Evolutionary conservation across 2,113 vertebrate genomes (phyloP).

Genomic region (Planiliza haematocheilus): DNA sequence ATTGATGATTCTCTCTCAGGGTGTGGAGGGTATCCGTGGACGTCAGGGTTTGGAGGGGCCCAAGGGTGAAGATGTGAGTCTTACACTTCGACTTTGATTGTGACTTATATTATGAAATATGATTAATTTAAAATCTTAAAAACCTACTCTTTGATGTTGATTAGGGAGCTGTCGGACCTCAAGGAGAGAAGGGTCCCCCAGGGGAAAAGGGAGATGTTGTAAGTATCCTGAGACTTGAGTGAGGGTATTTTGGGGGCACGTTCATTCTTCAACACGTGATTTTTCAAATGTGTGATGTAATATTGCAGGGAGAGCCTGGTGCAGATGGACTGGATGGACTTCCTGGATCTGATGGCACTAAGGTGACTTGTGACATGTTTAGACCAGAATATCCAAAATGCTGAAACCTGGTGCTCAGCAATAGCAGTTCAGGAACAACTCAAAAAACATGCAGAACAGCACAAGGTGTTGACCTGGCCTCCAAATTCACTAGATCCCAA

Average conservation of each 20-base stretch:
- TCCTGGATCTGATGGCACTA: constrained; percentile 77
- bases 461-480: too few relatives aligned
- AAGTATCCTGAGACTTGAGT: constrained; percentile 45
- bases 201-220: constrained; percentile 83
- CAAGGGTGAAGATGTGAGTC: constrained; percentile 83
- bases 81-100: neutral
- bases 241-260: neutral
- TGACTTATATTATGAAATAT: neutral
- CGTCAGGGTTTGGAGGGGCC: constrained; percentile 78
- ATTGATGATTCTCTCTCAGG: constrained; percentile 66
- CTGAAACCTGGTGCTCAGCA: too few relatives aligned
- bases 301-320: constrained; percentile 79
- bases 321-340: constrained; percentile 77
- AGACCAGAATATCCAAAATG: too few relatives aligned
- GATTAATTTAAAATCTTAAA: neutral
- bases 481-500: too few relatives aligned
- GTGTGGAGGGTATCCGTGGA: constrained; percentile 84
- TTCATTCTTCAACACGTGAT: neutral
- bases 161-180: constrained; percentile 79
- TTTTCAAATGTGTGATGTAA: constrained; percentile 20
- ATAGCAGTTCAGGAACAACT: too few relatives aligned
- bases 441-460: too few relatives aligned
- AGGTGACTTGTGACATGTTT: constrained; percentile 65
- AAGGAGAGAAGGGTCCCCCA: constrained; percentile 70
- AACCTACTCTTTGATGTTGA: constrained; percentile 10